Evolutionary conservation across 1,140 invertebrate genomes (phyloP).

Genomic region (Cepaea nemoralis): DNA sequence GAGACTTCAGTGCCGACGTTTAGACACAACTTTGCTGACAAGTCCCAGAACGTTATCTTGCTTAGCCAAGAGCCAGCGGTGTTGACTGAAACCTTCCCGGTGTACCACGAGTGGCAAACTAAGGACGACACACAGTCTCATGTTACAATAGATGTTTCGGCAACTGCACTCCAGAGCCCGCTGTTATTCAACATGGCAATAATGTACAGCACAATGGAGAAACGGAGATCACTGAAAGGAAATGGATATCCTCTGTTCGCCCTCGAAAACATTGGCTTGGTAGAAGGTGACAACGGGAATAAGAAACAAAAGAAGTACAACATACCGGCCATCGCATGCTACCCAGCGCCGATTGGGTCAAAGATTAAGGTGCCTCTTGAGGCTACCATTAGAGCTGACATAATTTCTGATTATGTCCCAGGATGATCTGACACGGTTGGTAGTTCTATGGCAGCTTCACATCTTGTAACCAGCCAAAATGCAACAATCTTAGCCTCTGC

Average conservation of each 20-base stretch:
- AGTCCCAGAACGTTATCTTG: constrained; percentile 28
- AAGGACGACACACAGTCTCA: not conserved
- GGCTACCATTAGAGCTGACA: constrained; percentile 9
- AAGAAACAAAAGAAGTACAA: constrained; percentile 31
- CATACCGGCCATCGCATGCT: constrained; percentile 20
- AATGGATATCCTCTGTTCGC: constrained; percentile 39
- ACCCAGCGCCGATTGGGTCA: constrained; percentile 28
- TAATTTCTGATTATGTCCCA: constrained; percentile 27
- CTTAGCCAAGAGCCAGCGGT: constrained; percentile 27
- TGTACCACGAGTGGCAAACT: not conserved
- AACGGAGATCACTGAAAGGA: constrained; percentile 20
- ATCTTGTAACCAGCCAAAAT: not conserved
- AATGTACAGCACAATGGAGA: constrained; percentile 39
- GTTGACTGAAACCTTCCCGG: constrained; percentile 20
- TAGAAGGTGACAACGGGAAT: not conserved
- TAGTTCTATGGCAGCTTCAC: constrained; percentile 8
- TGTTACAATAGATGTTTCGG: constrained; percentile 25
- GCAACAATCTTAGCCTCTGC: constrained; percentile 26
- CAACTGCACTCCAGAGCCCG: constrained; percentile 31
- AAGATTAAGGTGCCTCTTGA: constrained; percentile 17
- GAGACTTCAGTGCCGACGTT: constrained; percentile 34
- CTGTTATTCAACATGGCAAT: constrained; percentile 36
- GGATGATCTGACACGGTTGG: constrained; percentile 33
- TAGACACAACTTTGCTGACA: constrained; percentile 32
- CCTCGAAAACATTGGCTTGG: constrained; percentile 29